A percentile compares a stretch with the other conserved stretches of the same genome.
phyloP scores from a whole-genome alignment of 1,140 invertebrate genomes.

The Anthonomus grandis region DNA sequence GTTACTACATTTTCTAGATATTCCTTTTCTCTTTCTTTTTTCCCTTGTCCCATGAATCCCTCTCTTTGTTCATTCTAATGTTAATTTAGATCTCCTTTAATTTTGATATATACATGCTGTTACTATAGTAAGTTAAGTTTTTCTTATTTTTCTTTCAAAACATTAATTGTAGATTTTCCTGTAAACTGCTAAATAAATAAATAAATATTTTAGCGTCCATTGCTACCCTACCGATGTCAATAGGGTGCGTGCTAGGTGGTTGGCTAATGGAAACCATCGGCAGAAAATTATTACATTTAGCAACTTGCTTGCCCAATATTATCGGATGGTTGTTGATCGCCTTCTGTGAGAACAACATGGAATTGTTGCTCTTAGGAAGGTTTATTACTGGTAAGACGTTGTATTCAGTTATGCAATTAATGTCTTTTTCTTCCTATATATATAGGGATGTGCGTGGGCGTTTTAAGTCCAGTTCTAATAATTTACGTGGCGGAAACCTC shows the following conservation, averaged over 20 bases:
- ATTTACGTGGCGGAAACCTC: conserved; percentile 52
- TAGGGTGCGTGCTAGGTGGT: conserved; percentile 58
- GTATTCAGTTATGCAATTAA: not conserved
- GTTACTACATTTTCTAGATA: no score
- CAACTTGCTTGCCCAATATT: conserved; percentile 59
- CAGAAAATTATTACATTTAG: conserved; percentile 57
- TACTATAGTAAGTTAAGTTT: no score
- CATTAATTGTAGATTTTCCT: no score
- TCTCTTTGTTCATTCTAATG: no score
- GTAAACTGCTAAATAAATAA: not conserved
- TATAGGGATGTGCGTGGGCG: conserved; percentile 54
- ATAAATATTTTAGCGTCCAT: conserved; percentile 52
- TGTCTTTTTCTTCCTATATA: not conserved
- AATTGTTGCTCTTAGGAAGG: conserved; percentile 59
- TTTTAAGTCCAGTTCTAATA: conserved; percentile 27
- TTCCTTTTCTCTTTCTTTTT: no score
- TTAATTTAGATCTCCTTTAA: no score
- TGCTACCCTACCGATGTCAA: conserved; percentile 57
- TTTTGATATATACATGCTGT: no score
- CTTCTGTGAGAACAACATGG: conserved; percentile 51
- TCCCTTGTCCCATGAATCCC: no score
- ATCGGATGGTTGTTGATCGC: conserved; percentile 67
- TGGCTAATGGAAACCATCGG: conserved; percentile 66
- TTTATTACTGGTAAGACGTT: conserved; percentile 64
- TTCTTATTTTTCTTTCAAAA: no score